Conservation (phyloP, 2,113 vertebrate species). For the Corapipo altera region DNA sequence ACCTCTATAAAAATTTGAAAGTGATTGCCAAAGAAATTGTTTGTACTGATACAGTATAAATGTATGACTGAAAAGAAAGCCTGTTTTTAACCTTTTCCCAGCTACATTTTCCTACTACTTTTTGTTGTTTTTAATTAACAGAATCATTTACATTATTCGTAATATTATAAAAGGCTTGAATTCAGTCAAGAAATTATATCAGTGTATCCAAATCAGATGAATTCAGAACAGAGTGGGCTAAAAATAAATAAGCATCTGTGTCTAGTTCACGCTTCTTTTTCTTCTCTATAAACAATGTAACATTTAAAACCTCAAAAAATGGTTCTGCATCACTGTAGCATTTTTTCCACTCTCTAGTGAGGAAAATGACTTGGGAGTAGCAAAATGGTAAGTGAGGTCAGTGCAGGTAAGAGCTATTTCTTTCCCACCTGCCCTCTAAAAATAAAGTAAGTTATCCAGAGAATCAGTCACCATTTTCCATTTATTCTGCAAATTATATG, state of each 20-base stretch:
- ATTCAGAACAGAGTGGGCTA: background rate
- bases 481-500: background rate
- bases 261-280: background rate
- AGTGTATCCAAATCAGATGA: background rate
- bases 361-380: background rate
- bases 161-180: background rate
- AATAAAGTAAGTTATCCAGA: background rate
- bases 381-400: conserved; percentile 35
- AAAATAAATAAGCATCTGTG: background rate
- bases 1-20: background rate
- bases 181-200: background rate
- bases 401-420: conserved; percentile 24
- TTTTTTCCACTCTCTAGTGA: conserved; percentile 34
- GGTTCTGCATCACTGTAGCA: background rate
- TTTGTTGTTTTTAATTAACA: background rate
- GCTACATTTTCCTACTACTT: background rate
- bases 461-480: background rate
- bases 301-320: conserved; percentile 21
- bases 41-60: background rate
- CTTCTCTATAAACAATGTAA: background rate
- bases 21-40: background rate
- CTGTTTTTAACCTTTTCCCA: background rate
- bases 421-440: conserved; percentile 8
- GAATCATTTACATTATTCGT: background rate
- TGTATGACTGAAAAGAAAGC: background rate